Base-by-base conservation (phyloP, 2,888 invertebrate genomes). In the Hemaris fuciformis region DNA sequence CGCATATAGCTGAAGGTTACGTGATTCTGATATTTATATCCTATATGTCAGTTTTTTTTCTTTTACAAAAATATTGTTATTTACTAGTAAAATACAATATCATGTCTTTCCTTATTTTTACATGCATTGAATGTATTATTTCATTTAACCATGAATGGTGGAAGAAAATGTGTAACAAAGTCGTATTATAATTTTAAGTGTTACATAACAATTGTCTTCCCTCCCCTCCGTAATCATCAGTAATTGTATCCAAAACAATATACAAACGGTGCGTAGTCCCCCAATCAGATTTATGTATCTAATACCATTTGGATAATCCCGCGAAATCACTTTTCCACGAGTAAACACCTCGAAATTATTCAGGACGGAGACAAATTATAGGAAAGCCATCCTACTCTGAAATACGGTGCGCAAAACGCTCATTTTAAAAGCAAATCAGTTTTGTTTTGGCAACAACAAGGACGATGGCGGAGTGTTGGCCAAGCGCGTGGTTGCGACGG, bases 341-440 rank as follows among this genome's bases (percentile, higher is more conserved):
- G 48, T 48, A 60, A 60, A 60, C 53, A 60, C 60, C 23, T 59
- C 38, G 41, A 53, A 38, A 60, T 53, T 60, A 60, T 60, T 60
- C 60, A 60, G 53, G 48, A 60, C 48, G 25, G 48, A 38, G 48
- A 38, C 48, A 53, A 60, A 60, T 60, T 60, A 60, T 48, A 53
- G 53, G 25, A 60, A 41, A 59, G 46, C 59, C 27, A 57, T 57
- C 22, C 31, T 42, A 23, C 20, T 18, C 59, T 43, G 57, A 57
- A 45, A 42, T 63, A 59, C 62, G 59, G 56, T 62, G 25, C 20
- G 8, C 48, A 15, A 41, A 43, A 22, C 38, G 53, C 42, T 72
- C 66, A 75, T 74, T 74, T 75, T 64, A 75, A 74, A 71, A 75
- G 65, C 75, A 74, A 75, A 75, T 70, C 73, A 71, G 72, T 66